These are phyloP conservation scores for Trissolcus japonicus DNA, from an alignment of 2,888 invertebrate genomes.

Conservation along the genomic window DNA sequence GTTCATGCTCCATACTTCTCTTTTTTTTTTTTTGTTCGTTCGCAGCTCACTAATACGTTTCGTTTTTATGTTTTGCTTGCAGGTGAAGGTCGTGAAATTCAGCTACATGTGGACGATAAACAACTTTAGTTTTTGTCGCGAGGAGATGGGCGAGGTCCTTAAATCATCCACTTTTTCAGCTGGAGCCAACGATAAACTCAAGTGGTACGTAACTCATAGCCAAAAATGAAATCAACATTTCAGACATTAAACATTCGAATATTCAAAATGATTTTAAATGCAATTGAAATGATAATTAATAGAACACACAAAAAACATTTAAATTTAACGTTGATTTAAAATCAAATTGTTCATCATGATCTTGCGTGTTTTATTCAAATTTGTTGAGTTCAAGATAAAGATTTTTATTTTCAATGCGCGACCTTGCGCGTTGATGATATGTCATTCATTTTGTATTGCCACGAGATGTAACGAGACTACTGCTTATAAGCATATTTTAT, in stretches of 20 bases:
- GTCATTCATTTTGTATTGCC: constrained; percentile 19
- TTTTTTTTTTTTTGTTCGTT: neutral
- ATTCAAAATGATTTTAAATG: too few relatives aligned
- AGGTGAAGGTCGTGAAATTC: constrained; percentile 99
- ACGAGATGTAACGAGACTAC: too few relatives aligned
- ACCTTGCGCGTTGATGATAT: constrained; percentile 11
- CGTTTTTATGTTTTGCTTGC: constrained; percentile 63
- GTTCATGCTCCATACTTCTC: neutral
- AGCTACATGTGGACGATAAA: constrained; percentile 99
- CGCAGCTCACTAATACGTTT: neutral
- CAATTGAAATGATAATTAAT: too few relatives aligned
- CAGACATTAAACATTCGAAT: neutral
- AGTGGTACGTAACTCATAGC: constrained; percentile 84
- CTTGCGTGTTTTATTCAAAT: too few relatives aligned
- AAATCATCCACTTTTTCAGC: constrained; percentile 99
- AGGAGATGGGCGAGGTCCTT: constrained; percentile 99
- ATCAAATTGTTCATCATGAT: too few relatives aligned
- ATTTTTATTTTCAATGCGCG: neutral
- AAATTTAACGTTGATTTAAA: too few relatives aligned
- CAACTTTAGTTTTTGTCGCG: constrained; percentile 99
- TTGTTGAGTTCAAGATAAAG: too few relatives aligned
- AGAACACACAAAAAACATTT: too few relatives aligned
- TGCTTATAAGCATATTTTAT: constrained; percentile 7
- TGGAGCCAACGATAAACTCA: constrained; percentile 99
- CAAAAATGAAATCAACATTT: too few relatives aligned